Evolutionary conservation across 2,797 vertebrate genomes (phyloP).

Genomic region (Pipistrellus pipistrellus): DNA sequence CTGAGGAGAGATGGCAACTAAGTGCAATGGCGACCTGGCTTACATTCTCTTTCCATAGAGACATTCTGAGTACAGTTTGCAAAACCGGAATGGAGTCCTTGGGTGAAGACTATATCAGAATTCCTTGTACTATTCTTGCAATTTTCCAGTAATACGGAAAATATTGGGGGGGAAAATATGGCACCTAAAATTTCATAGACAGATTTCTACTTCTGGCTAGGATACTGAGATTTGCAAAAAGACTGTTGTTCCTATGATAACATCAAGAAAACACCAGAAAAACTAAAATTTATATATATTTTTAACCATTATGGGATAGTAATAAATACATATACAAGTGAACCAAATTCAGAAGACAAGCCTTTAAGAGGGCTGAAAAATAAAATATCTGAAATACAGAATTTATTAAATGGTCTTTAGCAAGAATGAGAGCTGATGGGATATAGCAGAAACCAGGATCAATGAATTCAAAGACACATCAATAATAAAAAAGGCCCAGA

Average conservation of each 20-base stretch:
- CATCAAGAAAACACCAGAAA: not conserved
- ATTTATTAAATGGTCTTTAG: slow-evolving; percentile 28
- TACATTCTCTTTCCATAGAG: not conserved
- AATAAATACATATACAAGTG: not conserved
- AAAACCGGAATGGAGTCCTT: not conserved
- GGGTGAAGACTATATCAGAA: not conserved
- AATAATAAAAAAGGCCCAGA: not conserved
- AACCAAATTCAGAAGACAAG: slow-evolving; percentile 4
- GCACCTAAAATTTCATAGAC: not conserved
- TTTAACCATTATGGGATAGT: not conserved
- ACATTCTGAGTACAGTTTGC: not conserved
- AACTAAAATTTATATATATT: not conserved
- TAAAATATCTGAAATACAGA: not conserved
- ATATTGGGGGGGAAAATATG: not conserved
- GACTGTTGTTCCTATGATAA: not conserved
- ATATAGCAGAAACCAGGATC: slow-evolving; percentile 7
- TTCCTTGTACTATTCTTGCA: not conserved
- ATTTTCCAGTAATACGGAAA: not conserved
- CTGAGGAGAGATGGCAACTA: not conserved
- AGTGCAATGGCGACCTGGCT: not conserved
- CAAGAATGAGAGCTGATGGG: not conserved
- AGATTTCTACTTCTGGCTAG: not conserved
- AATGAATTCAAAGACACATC: not conserved
- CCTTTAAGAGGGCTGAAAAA: not conserved
- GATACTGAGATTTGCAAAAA: not conserved